Evolutionary conservation across 2,113 vertebrate species (phyloP), one percentile per base, ranked within the genome.

Genomic region (Procavia capensis): DNA sequence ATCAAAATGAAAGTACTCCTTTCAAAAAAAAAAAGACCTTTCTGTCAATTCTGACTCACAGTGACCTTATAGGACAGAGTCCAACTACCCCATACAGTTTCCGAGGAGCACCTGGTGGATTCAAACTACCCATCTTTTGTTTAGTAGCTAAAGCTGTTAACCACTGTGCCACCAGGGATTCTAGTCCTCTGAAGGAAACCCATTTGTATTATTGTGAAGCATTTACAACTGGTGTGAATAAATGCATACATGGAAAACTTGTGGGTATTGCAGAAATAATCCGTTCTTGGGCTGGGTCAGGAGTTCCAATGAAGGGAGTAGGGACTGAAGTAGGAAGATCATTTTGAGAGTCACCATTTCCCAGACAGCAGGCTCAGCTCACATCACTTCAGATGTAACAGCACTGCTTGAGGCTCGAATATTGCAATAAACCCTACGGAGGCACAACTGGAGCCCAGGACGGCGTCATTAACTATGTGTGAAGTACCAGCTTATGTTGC

Each of bases 391-490:
- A 2, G 8, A 41, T 88, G 50, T 78, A 39, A 29, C 1, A 3
- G 7, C 17, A 1, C 7, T 10, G 27, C n/a, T 2, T 25, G 22
- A 31, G 50, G 22, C 70, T n/a, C 13, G 34, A 27, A 31, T 14
- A 3, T 29, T 75, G 19, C 54, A 70, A 4, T 34, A 39, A 90
- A 86, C 5, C 13, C 1, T 11, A 8, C 20, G 47, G 31, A 57
- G 8, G 3, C 14, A 29, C 2, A 24, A 17, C 6, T 9, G 20
- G 78, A 74, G 19, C 36, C 47, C 9, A 17, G 24, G 25, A 45
- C 20, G 45, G 16, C 1, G 0, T 19, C 6, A 5, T 6, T 76
- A 68, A 17, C 22, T 3, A 24, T 17, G 1, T 34, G 9, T 19
- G 25, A 24, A 39, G 17, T 20, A 9, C 47, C 29, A 63, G n/a